These are phyloP conservation scores for Megalops atlanticus DNA, from an alignment of 2,113 vertebrate genomes.

Conservation along the genomic window DNA sequence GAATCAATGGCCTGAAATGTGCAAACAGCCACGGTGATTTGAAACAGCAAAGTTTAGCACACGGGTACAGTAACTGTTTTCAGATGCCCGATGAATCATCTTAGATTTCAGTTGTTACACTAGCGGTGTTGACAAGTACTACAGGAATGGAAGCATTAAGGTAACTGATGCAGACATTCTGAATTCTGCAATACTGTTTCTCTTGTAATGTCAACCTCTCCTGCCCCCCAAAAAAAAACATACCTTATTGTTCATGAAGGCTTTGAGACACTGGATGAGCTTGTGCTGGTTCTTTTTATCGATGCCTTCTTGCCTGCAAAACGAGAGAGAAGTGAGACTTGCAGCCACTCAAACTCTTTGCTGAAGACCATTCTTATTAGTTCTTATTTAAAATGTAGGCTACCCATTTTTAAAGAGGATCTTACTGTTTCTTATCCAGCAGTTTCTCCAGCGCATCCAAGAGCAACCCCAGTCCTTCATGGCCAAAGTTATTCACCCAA, in stretches of 20 bases:
- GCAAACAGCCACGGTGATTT: background rate
- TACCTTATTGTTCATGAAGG: constrained; percentile 99
- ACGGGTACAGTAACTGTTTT: background rate
- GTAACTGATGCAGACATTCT: background rate
- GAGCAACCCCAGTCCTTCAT: constrained; percentile 93
- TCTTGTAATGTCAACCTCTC: too few species aligned
- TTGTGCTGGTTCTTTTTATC: constrained; percentile 98
- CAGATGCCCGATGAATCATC: background rate
- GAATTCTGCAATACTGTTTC: too few species aligned
- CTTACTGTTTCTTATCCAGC: constrained; percentile 97
- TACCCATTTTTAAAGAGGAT: background rate
- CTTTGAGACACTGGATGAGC: constrained; percentile 97
- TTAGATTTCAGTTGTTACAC: too few species aligned
- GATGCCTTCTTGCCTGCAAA: constrained; percentile 86
- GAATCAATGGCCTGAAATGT: background rate
- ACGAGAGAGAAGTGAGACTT: constrained; percentile 16
- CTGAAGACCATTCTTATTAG: background rate
- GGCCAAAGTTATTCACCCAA: constrained; percentile 98
- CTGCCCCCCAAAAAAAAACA: constrained; percentile 49
- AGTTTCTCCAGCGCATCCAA: constrained; percentile 90
- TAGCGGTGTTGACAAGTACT: too few species aligned
- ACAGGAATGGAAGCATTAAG: background rate
- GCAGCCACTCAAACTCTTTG: background rate
- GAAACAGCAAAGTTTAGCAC: background rate
- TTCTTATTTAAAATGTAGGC: background rate